A percentile compares a stretch with the other conserved stretches of the same genome.
These are phyloP conservation scores for Catharus minimus DNA, from an alignment of 2,113 vertebrate species.

Conservation along the genomic window DNA sequence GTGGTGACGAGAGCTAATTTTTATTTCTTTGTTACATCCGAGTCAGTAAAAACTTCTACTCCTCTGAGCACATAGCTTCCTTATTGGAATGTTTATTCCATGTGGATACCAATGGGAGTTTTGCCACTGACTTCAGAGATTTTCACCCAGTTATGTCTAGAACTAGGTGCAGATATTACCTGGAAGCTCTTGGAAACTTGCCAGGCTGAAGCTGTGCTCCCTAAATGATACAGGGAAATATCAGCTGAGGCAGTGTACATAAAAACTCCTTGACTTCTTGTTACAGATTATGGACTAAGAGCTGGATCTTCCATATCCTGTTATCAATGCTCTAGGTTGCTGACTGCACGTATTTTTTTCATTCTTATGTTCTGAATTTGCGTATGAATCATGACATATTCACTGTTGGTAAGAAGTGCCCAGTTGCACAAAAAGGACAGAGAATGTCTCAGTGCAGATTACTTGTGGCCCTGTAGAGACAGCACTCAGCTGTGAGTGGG, in stretches of 20 bases:
- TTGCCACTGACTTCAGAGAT: not conserved
- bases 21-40: not conserved
- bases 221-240: not conserved
- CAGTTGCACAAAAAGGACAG: rapidly evolving
- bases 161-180: not conserved
- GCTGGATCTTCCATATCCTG: not conserved
- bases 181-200: not conserved
- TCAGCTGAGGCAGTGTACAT: not conserved
- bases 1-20: not conserved
- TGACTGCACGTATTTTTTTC: not conserved
- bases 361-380: not conserved
- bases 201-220: not conserved
- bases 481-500: not conserved
- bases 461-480: not conserved
- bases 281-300: not conserved
- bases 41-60: not conserved
- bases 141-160: not conserved
- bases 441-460: not conserved
- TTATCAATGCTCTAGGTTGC: not conserved
- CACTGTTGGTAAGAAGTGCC: not conserved
- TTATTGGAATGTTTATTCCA: not conserved
- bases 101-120: not conserved
- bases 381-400: not conserved
- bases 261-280: not conserved
- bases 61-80: not conserved